A percentile compares a stretch with the other conserved stretches of the same genome.
Evolutionary conservation across 2,888 invertebrate species (phyloP).

Genomic region (Xanthia icteritia): DNA sequence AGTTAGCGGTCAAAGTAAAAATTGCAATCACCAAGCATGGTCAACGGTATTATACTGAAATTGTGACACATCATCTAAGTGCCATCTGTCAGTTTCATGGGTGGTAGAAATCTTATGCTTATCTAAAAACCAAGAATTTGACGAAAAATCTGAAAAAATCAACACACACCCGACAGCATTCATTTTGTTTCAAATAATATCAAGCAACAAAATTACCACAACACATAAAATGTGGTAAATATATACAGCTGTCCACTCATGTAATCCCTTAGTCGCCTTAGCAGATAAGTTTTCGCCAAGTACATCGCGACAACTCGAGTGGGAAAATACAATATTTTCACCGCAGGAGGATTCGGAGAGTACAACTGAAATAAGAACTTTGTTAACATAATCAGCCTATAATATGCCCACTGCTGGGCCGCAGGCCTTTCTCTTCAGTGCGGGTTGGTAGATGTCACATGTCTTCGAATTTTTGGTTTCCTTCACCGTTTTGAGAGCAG

Average conservation of each 20-base stretch:
- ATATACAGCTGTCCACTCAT: conserved; percentile 19
- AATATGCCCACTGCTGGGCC: no score
- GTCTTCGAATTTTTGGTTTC: neutral
- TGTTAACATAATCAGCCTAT: neutral
- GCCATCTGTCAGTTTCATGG: neutral
- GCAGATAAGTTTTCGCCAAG: conserved; percentile 15
- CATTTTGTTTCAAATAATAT: neutral
- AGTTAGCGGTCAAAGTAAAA: neutral
- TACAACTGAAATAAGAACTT: neutral
- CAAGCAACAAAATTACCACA: neutral
- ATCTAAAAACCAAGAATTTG: no score
- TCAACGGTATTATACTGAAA: neutral
- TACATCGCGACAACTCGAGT: conserved; percentile 1
- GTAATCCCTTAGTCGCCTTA: conserved; percentile 33
- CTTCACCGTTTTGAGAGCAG: neutral
- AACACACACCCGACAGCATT: no score
- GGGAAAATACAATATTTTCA: conserved; percentile 29
- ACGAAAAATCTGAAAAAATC: neutral
- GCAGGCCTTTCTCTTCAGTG: no score
- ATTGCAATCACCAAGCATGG: neutral
- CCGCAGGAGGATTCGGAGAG: neutral
- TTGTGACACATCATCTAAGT: neutral
- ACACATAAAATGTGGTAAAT: conserved; percentile 17
- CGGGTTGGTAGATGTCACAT: neutral
- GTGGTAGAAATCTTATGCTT: neutral